Evolutionary conservation across 2,797 vertebrate species (phyloP), one percentile per base, ranked within the genome.

Genomic region (Nasua narica): DNA sequence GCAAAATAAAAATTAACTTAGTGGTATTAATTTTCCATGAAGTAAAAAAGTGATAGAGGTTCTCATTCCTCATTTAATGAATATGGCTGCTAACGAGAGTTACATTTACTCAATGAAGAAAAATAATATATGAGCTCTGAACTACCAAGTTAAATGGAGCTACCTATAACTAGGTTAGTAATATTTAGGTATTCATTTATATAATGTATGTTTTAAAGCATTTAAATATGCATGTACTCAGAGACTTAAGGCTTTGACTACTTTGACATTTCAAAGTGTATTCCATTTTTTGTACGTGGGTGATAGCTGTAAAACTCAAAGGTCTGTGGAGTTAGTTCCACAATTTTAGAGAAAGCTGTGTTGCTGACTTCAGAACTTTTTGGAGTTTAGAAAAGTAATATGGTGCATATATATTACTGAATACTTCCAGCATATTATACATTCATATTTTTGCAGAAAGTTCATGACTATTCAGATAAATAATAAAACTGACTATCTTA

Each of bases 1-100:
- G 50, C 35, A 94, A n/a, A 90, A 87, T 87, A 56, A 87, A 90
- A 94, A 62, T 77, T 62, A 93, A 94, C 69, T 94, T 87, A 77
- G 82, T 76, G 21, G 58, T 92, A 10, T 15, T 95, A 46, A 43
- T 65, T 91, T 89, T 86, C 76, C n/a, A 23, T 82, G 32, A 58
- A 95, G 40, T 76, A 86, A 54, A 93, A 90, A 58, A 58, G 54
- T 87, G 19, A 72, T 5, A 46, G 35, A 15, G 6, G 13, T 56
- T 90, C 69, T 92, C 76, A 37, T 58, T 11, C 14, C 54, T 76
- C 84, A 95, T 81, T 81, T 92, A 76, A 93, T 83, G 13, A 58
- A 60, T 62, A 70, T 35, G 40, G 62, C 56, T 77, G n/a, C 9
- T 69, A 82, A 46, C 23, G 35, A n/a, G 52, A 82, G 13, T 0